phyloP scores from a whole-genome alignment of 2,797 vertebrate species.

The Clarias platycephalus region DNA sequence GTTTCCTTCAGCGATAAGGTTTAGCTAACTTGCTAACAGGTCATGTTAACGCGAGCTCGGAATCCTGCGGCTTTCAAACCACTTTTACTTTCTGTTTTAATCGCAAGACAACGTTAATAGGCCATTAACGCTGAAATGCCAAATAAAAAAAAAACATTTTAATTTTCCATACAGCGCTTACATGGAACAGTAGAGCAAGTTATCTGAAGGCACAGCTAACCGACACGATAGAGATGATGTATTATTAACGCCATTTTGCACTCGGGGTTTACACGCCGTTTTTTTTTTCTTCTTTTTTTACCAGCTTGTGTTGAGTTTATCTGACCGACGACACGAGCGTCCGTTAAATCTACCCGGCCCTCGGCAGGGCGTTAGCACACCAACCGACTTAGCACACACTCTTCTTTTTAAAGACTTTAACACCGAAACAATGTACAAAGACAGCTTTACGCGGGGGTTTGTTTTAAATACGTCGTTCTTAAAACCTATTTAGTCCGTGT shows the following conservation, averaged over 20 bases:
- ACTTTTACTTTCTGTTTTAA: not conserved
- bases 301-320: not conserved
- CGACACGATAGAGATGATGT: not conserved
- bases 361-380: not conserved
- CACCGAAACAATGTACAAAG: not conserved
- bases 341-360: not conserved
- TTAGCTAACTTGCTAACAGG: constrained; percentile 3
- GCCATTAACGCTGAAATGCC: not conserved
- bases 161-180: not conserved
- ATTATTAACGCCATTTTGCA: not conserved
- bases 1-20: not conserved
- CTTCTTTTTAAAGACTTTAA: not conserved
- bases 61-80: not conserved
- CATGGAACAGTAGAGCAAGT: not conserved
- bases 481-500: not conserved
- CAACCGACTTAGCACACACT: no score
- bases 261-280: not conserved
- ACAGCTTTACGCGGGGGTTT: not conserved
- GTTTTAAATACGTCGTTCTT: no score
- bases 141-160: not conserved
- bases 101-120: not conserved
- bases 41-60: not conserved
- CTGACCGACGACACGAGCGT: not conserved
- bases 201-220: not conserved
- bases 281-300: no score